Evolutionary conservation across 2,797 vertebrate species (phyloP), one percentile per base, ranked within the genome.

Genomic region (Enteromius trimaculatus): DNA sequence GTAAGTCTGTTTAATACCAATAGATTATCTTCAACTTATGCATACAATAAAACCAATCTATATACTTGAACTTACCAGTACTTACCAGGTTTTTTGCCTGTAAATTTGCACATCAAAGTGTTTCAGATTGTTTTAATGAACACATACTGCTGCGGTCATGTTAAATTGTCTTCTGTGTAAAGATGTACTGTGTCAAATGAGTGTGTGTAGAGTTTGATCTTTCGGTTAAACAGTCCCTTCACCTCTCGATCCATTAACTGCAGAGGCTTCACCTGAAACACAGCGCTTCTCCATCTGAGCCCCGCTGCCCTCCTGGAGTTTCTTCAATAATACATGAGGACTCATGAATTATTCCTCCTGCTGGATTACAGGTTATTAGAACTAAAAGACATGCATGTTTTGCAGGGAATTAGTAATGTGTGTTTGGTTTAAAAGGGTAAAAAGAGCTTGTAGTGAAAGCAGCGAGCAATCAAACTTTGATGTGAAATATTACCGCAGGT

Each of bases 211-310:
- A 23, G 62, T 37, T 44, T 3, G 29, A 79, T 79, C 21, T 39
- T 23, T 29, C 6, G 77, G 60, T 66, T 51, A 23, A 37, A 66
- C 62, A 64, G 26, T 31, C 60, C 60, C 26, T 49, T 74, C 60
- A 51, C 80, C 70, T 82, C 70, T 82, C 80, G 13, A 10, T 65
- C 70, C 80, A 82, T 82, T 82, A 81, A 16, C 55, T 1, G 64
- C 65, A 37, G 51, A 68, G 39, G 26, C 53, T 79, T 42, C 92
- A 94, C 92, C 92, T 94, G 92, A 53, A 83, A 87, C 68, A 60
- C 19, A 14, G 44, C 39, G 39, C 49, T 79, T 71, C 78, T 80
- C 79, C 80, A 69, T 58, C 42, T 77, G 77, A 70, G 44, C 39
- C 58, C 26, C 72, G 2, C 70, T 31, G 66, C 69, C 64, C 60